These are phyloP conservation scores for Artibeus lituratus DNA, from an alignment of 2,797 vertebrate genomes.

Conservation along the genomic window DNA sequence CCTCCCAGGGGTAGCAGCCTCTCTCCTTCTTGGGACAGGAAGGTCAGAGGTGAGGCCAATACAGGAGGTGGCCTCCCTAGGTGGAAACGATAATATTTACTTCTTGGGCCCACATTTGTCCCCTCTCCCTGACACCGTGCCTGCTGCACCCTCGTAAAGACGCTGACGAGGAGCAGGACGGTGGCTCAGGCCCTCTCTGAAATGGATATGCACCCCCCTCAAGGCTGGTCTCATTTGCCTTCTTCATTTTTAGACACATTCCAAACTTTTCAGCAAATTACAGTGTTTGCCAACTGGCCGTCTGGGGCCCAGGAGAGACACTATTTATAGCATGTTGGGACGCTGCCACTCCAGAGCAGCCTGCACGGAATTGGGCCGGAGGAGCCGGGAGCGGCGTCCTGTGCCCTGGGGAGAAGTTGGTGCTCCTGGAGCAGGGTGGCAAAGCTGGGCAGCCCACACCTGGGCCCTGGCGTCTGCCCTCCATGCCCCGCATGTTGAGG, in stretches of 20 bases:
- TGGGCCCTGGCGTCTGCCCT: not conserved
- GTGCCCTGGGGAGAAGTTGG: not conserved
- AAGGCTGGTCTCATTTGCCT: conserved; percentile 48
- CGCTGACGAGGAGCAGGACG: not conserved
- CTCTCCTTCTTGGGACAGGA: not conserved
- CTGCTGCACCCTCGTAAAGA: not conserved
- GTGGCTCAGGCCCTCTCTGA: conserved; percentile 15
- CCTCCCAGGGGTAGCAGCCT: not conserved
- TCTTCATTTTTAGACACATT: conserved; percentile 68
- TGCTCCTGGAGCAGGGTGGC: not conserved
- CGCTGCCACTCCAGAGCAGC: conserved; percentile 61
- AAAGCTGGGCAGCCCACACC: not conserved
- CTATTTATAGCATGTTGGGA: conserved; percentile 63
- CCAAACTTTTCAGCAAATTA: conserved; percentile 75
- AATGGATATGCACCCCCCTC: conserved; percentile 49
- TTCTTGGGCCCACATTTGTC: not conserved
- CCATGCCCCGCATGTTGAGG: not conserved
- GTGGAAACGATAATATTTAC: not conserved
- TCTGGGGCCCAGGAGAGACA: conserved; percentile 54
- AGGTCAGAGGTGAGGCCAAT: conserved; percentile 10
- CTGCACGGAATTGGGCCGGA: conserved; percentile 58
- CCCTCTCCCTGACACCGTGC: not conserved
- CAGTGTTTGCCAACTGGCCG: conserved; percentile 74
- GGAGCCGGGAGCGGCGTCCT: conserved; percentile 34
- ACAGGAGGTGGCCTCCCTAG: not conserved